phyloP scores from a whole-genome alignment of 1,140 invertebrate genomes.

The Drosophila nigrodunni region DNA sequence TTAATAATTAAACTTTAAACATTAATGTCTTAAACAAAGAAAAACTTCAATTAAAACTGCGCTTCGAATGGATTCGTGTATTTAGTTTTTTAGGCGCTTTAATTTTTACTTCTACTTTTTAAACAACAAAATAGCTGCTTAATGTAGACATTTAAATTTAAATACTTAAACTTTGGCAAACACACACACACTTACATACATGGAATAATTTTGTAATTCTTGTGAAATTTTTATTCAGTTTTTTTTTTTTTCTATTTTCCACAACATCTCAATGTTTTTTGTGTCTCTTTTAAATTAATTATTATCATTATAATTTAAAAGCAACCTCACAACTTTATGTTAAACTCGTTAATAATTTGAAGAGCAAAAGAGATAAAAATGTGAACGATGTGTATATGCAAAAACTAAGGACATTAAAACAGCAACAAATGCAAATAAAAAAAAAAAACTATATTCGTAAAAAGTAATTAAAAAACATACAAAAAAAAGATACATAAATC shows the following conservation, averaged over 20 bases:
- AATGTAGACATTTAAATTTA: slow-evolving; percentile 47
- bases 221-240: slow-evolving; percentile 49
- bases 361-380: slow-evolving; percentile 8
- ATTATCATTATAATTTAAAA: slow-evolving; percentile 18
- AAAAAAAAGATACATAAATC: slow-evolving; percentile 49
- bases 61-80: slow-evolving; percentile 52
- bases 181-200: slow-evolving; percentile 27
- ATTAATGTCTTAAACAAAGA: slow-evolving; percentile 20
- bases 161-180: slow-evolving; percentile 29
- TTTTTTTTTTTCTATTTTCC: slow-evolving; percentile 45
- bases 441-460: slow-evolving; percentile 75
- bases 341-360: slow-evolving; percentile 61
- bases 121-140: slow-evolving; percentile 50
- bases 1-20: slow-evolving; percentile 20
- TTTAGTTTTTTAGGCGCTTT: slow-evolving; percentile 73
- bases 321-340: slow-evolving; percentile 51
- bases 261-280: slow-evolving; percentile 26
- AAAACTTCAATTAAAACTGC: slow-evolving; percentile 13
- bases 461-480: slow-evolving; percentile 51
- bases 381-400: slow-evolving; percentile 66
- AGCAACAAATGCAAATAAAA: slow-evolving; percentile 41
- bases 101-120: slow-evolving; percentile 59
- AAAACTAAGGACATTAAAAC: slow-evolving; percentile 57
- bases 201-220: slow-evolving; percentile 24
- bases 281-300: slow-evolving; percentile 33